phyloP scores from a whole-genome alignment of 2,797 vertebrate species.

The Margarornis squamiger region DNA sequence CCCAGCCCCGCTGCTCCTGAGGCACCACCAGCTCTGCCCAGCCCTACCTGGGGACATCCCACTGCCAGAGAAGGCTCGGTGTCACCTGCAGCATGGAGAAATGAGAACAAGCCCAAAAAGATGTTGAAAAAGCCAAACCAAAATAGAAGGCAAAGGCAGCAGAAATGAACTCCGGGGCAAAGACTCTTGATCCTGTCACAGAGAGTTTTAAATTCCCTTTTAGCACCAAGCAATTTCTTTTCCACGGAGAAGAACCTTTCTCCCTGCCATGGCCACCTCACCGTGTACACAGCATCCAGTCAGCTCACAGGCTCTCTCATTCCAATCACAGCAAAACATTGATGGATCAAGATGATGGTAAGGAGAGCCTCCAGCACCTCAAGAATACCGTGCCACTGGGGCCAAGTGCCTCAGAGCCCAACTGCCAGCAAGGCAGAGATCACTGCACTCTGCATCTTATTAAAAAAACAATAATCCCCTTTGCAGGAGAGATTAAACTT shows the following conservation, averaged over 20 bases:
- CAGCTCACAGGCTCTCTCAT: background rate
- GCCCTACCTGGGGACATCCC: background rate
- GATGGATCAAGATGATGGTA: background rate
- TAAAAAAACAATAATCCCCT: background rate
- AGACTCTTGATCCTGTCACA: constrained; percentile 35
- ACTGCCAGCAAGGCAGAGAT: background rate
- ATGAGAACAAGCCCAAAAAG: background rate
- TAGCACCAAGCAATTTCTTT: background rate
- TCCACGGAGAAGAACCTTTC: background rate
- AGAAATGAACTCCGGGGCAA: background rate
- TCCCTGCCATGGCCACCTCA: background rate
- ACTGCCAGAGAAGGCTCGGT: background rate
- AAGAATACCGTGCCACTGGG: background rate
- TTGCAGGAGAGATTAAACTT: background rate
- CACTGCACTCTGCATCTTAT: background rate
- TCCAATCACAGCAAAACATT: background rate
- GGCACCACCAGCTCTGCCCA: background rate
- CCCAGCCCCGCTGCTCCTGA: accelerated
- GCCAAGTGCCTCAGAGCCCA: background rate
- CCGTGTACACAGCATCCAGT: background rate
- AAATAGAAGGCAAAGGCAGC: background rate
- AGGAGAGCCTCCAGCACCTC: background rate
- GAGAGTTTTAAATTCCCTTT: constrained; percentile 45
- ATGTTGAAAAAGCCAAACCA: background rate
- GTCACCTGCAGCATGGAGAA: background rate